Conservation (phyloP, 2,113 vertebrate genomes). For the Sylvietta virens region DNA sequence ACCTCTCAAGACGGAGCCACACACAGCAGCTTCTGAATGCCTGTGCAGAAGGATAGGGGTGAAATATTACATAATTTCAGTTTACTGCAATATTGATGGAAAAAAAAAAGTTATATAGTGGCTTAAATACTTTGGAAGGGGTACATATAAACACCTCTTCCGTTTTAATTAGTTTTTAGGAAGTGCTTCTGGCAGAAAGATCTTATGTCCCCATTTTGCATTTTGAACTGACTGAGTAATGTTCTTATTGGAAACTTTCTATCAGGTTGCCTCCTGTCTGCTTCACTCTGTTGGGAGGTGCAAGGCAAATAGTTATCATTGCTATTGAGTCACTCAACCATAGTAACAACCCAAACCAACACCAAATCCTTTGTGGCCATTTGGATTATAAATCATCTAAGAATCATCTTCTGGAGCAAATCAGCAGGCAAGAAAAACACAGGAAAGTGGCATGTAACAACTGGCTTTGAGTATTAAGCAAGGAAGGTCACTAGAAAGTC, state of each 20-base stretch:
- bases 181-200: neutral
- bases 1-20: neutral
- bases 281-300: neutral
- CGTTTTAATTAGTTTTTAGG: neutral
- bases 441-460: neutral
- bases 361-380: neutral
- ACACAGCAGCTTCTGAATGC: neutral
- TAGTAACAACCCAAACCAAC: neutral
- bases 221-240: neutral
- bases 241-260: neutral
- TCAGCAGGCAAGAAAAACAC: neutral
- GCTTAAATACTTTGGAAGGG: neutral
- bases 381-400: neutral
- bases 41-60: neutral
- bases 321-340: neutral
- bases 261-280: neutral
- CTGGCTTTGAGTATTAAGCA: neutral
- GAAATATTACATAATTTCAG: neutral
- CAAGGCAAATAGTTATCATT: neutral
- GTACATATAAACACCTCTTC: neutral
- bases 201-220: neutral
- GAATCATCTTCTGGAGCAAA: neutral
- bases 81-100: neutral
- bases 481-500: neutral
- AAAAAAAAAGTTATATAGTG: neutral